Evolutionary conservation across 2,797 vertebrate species (phyloP).

Genomic region (Rhynchonycteris naso): DNA sequence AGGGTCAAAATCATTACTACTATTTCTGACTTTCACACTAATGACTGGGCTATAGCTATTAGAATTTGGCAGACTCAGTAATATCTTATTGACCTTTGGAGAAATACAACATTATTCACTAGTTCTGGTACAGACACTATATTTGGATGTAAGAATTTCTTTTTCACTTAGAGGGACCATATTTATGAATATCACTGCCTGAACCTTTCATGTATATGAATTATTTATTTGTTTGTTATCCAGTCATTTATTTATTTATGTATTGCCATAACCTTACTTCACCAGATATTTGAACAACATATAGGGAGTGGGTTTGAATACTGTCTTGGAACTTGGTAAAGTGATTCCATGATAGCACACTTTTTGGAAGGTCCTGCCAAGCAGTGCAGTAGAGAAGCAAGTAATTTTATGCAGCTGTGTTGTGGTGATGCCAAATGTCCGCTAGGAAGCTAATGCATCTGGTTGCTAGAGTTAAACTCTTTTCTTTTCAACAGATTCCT

Average conservation of each 20-base stretch:
- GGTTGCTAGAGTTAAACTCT: constrained; percentile 10
- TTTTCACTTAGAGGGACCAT: constrained; percentile 1
- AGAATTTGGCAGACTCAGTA: constrained; percentile 56
- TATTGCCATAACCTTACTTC: constrained; percentile 33
- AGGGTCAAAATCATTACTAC: constrained; percentile 52
- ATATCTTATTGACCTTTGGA: constrained; percentile 59
- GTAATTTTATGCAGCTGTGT: constrained; percentile 28
- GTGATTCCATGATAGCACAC: neutral
- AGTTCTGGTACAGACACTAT: constrained; percentile 25
- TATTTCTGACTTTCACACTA: constrained; percentile 41
- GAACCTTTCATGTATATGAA: constrained; percentile 44
- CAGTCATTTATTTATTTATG: constrained; percentile 31
- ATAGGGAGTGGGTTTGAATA: neutral
- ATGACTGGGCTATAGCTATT: constrained; percentile 30
- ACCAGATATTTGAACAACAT: constrained; percentile 1
- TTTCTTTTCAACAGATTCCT: constrained; percentile 23
- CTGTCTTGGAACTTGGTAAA: constrained; percentile 48
- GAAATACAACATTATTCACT: constrained; percentile 62
- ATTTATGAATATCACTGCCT: constrained; percentile 37
- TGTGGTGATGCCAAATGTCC: constrained; percentile 16
- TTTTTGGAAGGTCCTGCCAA: constrained; percentile 18
- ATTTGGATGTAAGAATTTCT: constrained; percentile 22
- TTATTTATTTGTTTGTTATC: constrained; percentile 59
- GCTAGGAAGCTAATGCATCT: constrained; percentile 48
- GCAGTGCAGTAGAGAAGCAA: neutral